phyloP scores from a whole-genome alignment of 2,888 invertebrate genomes.

The Tenthredo amoena region DNA sequence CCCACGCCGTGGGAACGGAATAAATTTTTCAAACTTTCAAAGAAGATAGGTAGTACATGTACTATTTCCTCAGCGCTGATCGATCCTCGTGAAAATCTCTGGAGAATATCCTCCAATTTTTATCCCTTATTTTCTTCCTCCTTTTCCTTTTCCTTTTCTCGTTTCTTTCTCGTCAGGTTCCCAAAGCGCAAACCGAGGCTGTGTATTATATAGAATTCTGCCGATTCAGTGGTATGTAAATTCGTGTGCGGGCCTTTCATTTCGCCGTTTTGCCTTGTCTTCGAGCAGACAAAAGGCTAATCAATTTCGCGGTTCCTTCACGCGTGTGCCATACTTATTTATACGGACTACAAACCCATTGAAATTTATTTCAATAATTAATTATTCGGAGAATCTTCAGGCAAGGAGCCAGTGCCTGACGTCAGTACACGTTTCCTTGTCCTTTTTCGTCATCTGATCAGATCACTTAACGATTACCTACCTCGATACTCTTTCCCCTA shows the following conservation, averaged over 20 bases:
- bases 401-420: too few species aligned
- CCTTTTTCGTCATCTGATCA: not conserved
- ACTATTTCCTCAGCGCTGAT: not conserved
- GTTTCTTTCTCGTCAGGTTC: not conserved
- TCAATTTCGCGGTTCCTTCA: not conserved
- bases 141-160: not conserved
- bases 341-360: not conserved
- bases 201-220: not conserved
- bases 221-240: not conserved
- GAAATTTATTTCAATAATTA: not conserved
- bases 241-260: not conserved
- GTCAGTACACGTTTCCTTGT: not conserved
- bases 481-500: not conserved
- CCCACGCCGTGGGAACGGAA: not conserved
- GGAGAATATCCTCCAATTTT: not conserved
- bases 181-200: not conserved
- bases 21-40: conserved; percentile 23
- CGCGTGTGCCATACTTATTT: not conserved
- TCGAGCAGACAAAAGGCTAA: conserved; percentile 6
- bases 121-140: not conserved
- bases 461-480: not conserved
- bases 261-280: not conserved
- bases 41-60: not conserved
- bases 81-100: conserved; percentile 13
- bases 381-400: not conserved